Evolutionary conservation across 2,888 invertebrate species (phyloP), one percentile per base, ranked within the genome.

Genomic region (Priocnemis perturbator): DNA sequence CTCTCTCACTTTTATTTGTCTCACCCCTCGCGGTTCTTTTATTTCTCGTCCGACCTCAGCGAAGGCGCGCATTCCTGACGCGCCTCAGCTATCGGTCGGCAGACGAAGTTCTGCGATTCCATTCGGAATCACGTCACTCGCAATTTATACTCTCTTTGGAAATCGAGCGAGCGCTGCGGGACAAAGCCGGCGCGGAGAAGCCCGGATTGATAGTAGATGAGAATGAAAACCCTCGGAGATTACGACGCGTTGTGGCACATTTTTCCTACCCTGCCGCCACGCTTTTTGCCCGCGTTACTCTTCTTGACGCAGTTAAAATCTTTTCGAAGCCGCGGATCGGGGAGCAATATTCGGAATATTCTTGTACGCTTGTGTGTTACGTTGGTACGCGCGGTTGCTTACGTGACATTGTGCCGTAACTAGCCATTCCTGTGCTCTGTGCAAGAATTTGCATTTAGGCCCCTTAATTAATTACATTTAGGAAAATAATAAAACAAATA

Each of bases 61-160:
- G 7, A 37, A 37, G 11, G 2, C 11, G 11, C 37, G 37, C 37
- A 3, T 37, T 37, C 37, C 45, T 17, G 15, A 44, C 17, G 7
- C 7, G 37, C 55, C 19, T 50, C 59, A 57, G 63, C 47, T 62
- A 53, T 57, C 67, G 53, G 47, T 20, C 23, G 48, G n/a, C 59
- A 61, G 73, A 62, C 53, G 60, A 71, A 69, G 60, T 71, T 61
- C 66, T 67, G 57, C 74, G 64, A 74, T 77, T 71, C 72, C 64
- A 72, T 75, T 79, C 69, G 44, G 57, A 73, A 75, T 70, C 74
- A 60, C 53, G 67, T 73, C 58, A 61, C 56, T 45, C 68, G 64
- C 81, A 77, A 81, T 81, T 78, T 75, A 75, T 71, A 73, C 68
- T 66, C 52, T 67, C 69, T 69, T 58, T 37, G 17, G 30, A 59